Evolutionary conservation across 2,113 vertebrate genomes (phyloP), one percentile per base, ranked within the genome.

Genomic region (Oncorhynchus gorbuscha): DNA sequence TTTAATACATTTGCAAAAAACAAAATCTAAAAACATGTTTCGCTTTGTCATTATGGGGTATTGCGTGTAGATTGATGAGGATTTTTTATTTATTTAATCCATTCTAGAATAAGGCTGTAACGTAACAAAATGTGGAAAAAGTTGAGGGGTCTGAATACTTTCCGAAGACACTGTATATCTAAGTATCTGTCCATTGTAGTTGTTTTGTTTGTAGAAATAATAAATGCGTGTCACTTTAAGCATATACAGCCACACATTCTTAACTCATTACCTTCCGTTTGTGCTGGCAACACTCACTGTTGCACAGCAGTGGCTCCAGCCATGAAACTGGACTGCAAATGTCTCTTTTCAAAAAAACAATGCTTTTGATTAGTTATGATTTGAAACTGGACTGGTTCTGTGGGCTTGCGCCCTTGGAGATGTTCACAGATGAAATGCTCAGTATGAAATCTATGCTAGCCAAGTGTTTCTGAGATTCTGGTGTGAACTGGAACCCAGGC

Each of bases 361-460:
- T 5, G 69, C 83, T 93, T 94, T 94, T 94, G 92, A 94, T 93
- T 93, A 93, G 90, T 91, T 83, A 79, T 78, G 80, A 81, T 83
- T 71, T 81, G 83, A 88, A 89, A 84, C 86, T 78, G 83, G 83
- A 91, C 86, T 91, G 76, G 51, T 91, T 89, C 87, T 81, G 80
- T 81, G 70, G 88, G 84, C 82, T 80, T 86, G 87, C 87, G 81
- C 16, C 86, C 84, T 79, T 81, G 71, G 92, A 89, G 88, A 90
- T 86, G 88, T 84, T 18, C 73, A 77, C 77, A 91, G 88, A 92
- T 94, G 84, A 94, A 94, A 93, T 82, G 79, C 90, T 76, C 89
- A 79, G 91, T 88, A 85, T 89, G 90, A 92, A 84, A 90, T 89
- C 89, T 84, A 45, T 45, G 88, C 89, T 86, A 81, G 89, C 90